These are phyloP conservation scores for Gallinago solitaria DNA, from an alignment of 2,797 vertebrate genomes.

Conservation along the genomic window DNA sequence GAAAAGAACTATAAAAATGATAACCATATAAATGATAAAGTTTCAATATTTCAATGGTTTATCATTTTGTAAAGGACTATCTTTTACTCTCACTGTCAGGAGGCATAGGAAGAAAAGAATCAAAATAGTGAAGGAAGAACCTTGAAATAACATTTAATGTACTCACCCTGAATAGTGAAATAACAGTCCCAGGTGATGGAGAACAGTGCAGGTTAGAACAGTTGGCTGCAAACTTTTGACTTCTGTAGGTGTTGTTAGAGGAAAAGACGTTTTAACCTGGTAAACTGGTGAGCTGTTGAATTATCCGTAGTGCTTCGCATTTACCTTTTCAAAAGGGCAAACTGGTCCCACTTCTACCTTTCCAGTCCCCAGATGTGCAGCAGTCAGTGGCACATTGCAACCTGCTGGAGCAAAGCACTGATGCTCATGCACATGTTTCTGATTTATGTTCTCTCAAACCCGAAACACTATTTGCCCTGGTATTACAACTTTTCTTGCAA, in stretches of 20 bases:
- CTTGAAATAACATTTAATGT: background rate
- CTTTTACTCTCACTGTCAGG: background rate
- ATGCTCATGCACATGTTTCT: rapidly evolving
- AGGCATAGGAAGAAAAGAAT: background rate
- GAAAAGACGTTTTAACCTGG: background rate
- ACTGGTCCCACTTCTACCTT: background rate
- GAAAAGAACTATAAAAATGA: background rate
- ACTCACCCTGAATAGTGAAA: background rate
- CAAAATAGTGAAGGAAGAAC: background rate
- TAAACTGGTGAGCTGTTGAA: background rate
- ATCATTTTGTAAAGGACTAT: background rate
- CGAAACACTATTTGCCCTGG: background rate
- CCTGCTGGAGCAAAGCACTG: background rate
- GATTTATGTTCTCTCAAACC: background rate
- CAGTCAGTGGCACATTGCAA: rapidly evolving
- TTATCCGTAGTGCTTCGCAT: background rate
- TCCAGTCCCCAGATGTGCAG: rapidly evolving
- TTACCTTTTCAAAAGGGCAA: background rate
- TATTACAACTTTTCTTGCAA: background rate
- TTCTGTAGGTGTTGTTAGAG: background rate
- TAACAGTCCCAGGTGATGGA: background rate
- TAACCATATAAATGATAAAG: background rate
- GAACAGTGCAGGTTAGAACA: background rate
- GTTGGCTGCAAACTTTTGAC: background rate
- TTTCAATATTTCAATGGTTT: background rate